These are phyloP conservation scores for Maniola jurtina DNA, from an alignment of 1,140 invertebrate species.

Conservation along the genomic window DNA sequence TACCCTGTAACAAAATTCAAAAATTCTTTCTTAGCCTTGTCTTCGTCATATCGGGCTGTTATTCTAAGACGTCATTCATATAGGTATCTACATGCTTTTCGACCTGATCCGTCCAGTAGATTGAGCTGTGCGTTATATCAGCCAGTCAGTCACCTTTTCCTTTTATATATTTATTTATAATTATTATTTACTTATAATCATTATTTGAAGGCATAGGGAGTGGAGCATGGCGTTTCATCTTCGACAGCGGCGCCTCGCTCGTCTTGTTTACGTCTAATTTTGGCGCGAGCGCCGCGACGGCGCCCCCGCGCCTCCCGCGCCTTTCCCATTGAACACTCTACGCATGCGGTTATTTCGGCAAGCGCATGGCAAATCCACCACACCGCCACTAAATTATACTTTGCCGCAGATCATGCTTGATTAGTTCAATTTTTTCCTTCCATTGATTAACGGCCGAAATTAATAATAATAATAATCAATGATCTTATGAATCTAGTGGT, in stretches of 20 bases:
- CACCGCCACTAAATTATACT: slow-evolving; percentile 36
- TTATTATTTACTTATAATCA: background rate
- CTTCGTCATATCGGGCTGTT: no score
- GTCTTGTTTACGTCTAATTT: slow-evolving; percentile 77
- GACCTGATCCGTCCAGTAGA: no score
- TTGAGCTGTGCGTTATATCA: no score
- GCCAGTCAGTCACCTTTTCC: no score
- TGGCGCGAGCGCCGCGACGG: slow-evolving; percentile 70
- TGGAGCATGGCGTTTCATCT: slow-evolving; percentile 29
- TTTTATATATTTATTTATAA: no score
- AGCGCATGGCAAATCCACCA: slow-evolving; percentile 37
- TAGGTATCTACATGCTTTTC: no score
- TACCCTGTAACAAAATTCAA: no score
- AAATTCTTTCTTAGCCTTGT: no score
- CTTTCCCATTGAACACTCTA: slow-evolving; percentile 68
- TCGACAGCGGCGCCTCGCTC: slow-evolving; percentile 60
- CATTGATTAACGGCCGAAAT: no score
- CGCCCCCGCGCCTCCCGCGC: slow-evolving; percentile 50
- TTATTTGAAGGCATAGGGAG: slow-evolving; percentile 12
- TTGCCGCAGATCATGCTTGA: slow-evolving; percentile 43
- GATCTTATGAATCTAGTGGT: no score
- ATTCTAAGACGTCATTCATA: no score
- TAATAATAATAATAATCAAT: no score
- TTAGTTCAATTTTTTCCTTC: slow-evolving; percentile 16
- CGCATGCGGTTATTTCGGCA: slow-evolving; percentile 71